A percentile compares a stretch with the other conserved stretches of the same genome.
These are phyloP conservation scores for Abscondita cerata DNA, from an alignment of 2,888 invertebrate species.

Conservation along the genomic window DNA sequence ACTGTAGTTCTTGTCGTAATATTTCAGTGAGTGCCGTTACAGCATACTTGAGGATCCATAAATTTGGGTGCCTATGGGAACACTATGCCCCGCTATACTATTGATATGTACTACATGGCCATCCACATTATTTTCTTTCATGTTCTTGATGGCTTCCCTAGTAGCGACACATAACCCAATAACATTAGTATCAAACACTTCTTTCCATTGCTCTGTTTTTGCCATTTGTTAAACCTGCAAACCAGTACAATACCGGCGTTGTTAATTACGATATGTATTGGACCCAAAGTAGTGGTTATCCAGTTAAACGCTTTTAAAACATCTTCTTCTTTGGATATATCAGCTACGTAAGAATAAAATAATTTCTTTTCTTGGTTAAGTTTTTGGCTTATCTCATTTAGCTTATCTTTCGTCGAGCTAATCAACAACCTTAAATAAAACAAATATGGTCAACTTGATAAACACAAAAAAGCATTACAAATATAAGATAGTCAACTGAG, in stretches of 20 bases:
- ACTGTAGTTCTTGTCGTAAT: neutral
- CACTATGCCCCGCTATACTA: neutral
- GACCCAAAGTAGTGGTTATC: constrained; percentile 32
- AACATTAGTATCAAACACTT: constrained; percentile 43
- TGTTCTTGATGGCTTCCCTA: constrained; percentile 38
- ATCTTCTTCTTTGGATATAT: constrained; percentile 33
- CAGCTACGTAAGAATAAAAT: neutral
- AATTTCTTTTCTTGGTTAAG: neutral
- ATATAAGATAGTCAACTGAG: too few species aligned
- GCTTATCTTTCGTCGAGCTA: neutral
- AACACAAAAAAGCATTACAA: too few species aligned
- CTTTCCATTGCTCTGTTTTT: constrained; percentile 38
- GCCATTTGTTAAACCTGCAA: constrained; percentile 35
- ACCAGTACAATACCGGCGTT: constrained; percentile 34
- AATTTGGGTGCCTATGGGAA: neutral
- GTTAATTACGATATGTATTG: constrained; percentile 35
- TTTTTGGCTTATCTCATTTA: neutral
- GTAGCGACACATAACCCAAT: constrained; percentile 37
- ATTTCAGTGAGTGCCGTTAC: neutral
- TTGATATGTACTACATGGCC: constrained; percentile 18
- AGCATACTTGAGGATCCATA: neutral
- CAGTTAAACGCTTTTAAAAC: constrained; percentile 34
- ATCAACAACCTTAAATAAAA: neutral
- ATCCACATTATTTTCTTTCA: constrained; percentile 39
- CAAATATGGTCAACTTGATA: too few species aligned